These are phyloP conservation scores for Agrochola lota DNA, from an alignment of 2,888 invertebrate species.

Conservation along the genomic window DNA sequence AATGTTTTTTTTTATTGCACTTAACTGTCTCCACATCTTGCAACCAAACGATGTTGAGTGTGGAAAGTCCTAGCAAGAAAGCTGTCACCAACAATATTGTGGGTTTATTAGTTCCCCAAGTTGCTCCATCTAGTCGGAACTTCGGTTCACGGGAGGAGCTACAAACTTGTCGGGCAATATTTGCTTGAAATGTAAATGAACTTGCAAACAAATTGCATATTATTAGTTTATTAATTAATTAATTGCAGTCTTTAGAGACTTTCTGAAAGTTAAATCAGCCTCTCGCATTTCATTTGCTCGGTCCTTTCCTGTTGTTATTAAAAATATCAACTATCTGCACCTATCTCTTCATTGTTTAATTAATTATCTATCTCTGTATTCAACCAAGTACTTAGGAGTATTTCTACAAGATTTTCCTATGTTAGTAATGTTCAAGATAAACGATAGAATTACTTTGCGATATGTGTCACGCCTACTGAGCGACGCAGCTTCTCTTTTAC, in stretches of 20 bases:
- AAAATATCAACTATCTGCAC: neutral
- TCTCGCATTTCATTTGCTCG: neutral
- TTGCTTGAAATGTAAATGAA: slow-evolving; percentile 35
- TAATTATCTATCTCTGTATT: neutral
- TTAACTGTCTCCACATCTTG: slow-evolving; percentile 1
- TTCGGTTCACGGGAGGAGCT: slow-evolving; percentile 1
- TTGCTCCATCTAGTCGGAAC: slow-evolving; percentile 26
- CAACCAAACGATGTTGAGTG: neutral
- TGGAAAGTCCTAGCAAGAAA: slow-evolving; percentile 37
- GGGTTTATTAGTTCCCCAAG: slow-evolving; percentile 49
- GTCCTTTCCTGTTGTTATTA: neutral
- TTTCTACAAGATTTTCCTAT: neutral
- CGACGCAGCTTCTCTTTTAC: slow-evolving; percentile 17
- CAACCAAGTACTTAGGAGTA: neutral
- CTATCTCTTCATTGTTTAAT: neutral
- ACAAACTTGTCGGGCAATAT: slow-evolving; percentile 36
- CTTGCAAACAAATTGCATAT: slow-evolving; percentile 35
- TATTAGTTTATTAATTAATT: slow-evolving; percentile 12
- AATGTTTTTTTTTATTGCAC: too few relatives aligned
- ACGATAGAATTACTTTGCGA: neutral
- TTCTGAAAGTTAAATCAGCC: slow-evolving; percentile 1
- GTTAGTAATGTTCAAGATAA: neutral
- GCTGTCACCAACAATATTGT: slow-evolving; percentile 39
- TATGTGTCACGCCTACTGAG: slow-evolving; percentile 2
- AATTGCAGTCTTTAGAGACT: slow-evolving; percentile 1